phyloP scores from a whole-genome alignment of 2,797 vertebrate species.

The Oreonectes daqikongensis region DNA sequence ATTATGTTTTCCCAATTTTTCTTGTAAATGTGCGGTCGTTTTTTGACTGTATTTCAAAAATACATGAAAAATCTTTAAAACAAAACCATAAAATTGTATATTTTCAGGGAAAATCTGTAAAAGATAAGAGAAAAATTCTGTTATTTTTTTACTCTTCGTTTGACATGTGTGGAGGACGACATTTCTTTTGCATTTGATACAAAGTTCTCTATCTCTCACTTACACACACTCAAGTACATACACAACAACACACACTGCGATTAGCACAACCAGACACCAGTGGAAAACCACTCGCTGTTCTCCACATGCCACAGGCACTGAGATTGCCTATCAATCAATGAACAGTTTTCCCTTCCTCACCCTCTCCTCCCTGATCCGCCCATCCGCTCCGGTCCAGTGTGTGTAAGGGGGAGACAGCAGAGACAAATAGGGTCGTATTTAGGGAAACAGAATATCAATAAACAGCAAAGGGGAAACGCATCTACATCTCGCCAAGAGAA shows the following conservation, averaged over 20 bases:
- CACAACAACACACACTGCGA: conserved; percentile 36
- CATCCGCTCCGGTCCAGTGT: conserved; percentile 17
- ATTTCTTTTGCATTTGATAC: conserved; percentile 5
- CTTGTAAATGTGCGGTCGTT: no score
- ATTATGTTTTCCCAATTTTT: no score
- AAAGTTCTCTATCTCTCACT: background rate
- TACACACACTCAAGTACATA: background rate
- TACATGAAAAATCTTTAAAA: no score
- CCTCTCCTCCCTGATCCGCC: background rate
- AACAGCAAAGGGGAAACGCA: conserved; percentile 64
- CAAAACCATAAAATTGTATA: no score
- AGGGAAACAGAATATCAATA: conserved; percentile 77
- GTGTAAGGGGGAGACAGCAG: conserved; percentile 56
- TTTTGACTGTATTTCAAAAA: no score
- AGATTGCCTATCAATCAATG: conserved; percentile 68
- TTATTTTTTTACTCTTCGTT: no score
- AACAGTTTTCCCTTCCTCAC: conserved; percentile 32
- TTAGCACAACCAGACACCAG: conserved; percentile 1
- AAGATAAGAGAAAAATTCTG: no score
- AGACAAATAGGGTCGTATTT: conserved; percentile 74
- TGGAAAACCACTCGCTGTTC: conserved; percentile 34
- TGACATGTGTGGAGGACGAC: background rate
- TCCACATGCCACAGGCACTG: conserved; percentile 56
- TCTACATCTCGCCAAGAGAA: conserved; percentile 42
- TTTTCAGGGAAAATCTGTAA: no score